Percentiles rank a stretch among this genome's conserved stretches.
Evolutionary conservation across 2,888 invertebrate genomes (phyloP).

Genomic region (Villa cingulata): DNA sequence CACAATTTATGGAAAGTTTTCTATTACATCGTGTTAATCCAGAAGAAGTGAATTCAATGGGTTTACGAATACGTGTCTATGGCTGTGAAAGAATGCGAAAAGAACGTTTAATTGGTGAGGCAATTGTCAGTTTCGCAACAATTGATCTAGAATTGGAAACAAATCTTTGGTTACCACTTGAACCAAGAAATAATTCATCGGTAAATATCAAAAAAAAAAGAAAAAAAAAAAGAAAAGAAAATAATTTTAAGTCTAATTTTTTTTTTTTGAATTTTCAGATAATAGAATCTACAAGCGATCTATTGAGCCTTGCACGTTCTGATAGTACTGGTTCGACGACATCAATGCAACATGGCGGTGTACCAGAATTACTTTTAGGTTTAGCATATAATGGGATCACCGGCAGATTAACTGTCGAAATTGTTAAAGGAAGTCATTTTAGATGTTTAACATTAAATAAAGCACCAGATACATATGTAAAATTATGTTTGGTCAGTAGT

Average conservation of each 20-base stretch:
- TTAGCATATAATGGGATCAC: slow-evolving; percentile 88
- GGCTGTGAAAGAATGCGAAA: slow-evolving; percentile 87
- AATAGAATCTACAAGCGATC: slow-evolving; percentile 45
- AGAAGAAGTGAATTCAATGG: slow-evolving; percentile 89
- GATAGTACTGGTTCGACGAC: slow-evolving; percentile 91
- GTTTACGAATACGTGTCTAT: slow-evolving; percentile 77
- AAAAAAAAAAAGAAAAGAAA: too few relatives aligned
- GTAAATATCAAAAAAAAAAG: slow-evolving; percentile 29
- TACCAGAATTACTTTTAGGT: slow-evolving; percentile 79
- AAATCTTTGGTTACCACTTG: slow-evolving; percentile 76
- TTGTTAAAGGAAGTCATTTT: slow-evolving; percentile 52
- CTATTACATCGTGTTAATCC: slow-evolving; percentile 81
- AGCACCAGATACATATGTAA: slow-evolving; percentile 88
- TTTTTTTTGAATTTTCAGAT: slow-evolving; percentile 27
- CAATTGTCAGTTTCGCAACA: slow-evolving; percentile 76
- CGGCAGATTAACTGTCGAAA: slow-evolving; percentile 84
- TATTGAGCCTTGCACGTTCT: slow-evolving; percentile 71
- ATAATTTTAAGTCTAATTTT: neutral
- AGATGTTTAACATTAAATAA: slow-evolving; percentile 63
- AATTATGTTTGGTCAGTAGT: slow-evolving; percentile 79
- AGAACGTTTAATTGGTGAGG: slow-evolving; percentile 82
- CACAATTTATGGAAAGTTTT: slow-evolving; percentile 85
- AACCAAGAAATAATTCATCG: slow-evolving; percentile 49
- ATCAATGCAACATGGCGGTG: slow-evolving; percentile 78
- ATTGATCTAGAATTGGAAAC: slow-evolving; percentile 83